Conservation (phyloP, 2,797 vertebrate genomes). For the Smutsia gigantea region DNA sequence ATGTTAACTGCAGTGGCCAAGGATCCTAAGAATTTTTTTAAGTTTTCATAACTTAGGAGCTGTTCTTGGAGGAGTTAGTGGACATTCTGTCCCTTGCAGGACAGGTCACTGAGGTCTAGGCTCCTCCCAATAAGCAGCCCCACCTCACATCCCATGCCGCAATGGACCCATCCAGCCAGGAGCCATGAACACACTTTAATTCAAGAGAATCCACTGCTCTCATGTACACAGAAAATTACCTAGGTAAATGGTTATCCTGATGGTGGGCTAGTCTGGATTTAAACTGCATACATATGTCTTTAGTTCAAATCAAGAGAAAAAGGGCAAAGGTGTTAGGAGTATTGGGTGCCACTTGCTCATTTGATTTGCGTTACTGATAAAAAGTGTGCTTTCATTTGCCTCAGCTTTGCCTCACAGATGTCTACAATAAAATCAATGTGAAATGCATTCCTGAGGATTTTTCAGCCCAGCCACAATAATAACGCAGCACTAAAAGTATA, state of each 20-base stretch:
- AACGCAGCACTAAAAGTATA: neutral
- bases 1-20: neutral
- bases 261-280: neutral
- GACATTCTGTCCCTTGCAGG: neutral
- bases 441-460: conserved; percentile 45
- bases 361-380: conserved; percentile 65
- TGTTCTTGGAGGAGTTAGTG: neutral
- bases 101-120: neutral
- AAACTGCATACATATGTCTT: neutral
- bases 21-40: neutral
- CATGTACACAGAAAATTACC: neutral
- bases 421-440: conserved; percentile 55
- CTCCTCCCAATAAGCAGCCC: neutral
- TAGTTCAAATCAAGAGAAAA: conserved; percentile 55
- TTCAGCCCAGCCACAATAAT: neutral
- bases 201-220: neutral
- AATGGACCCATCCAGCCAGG: neutral
- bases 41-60: conserved; percentile 10
- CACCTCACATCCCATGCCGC: neutral
- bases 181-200: neutral
- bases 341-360: neutral
- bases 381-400: conserved; percentile 59
- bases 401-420: conserved; percentile 72
- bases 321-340: conserved; percentile 28
- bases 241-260: neutral